Base-by-base conservation (phyloP, 1,140 invertebrate genomes). In the Aphelenchoides avenae region DNA sequence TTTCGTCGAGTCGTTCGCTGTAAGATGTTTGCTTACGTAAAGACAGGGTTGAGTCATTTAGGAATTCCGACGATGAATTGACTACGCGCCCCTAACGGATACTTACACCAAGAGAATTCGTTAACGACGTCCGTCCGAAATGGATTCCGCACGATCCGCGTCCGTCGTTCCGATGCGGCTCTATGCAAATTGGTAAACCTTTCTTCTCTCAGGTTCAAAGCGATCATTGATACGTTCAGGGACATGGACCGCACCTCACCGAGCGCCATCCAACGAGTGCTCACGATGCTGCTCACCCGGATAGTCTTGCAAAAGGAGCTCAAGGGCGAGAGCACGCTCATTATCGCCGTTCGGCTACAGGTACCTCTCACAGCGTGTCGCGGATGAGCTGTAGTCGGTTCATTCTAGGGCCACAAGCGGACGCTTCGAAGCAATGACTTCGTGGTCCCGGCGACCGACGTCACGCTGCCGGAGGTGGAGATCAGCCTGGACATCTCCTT, bases 391-490 rank as follows among this genome's bases (percentile, higher is more conserved):
- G 20, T 42, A 48, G 7, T 61, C 37, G n/a, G 1, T 22, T 1
- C 11, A 13, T 70, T 59, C 39, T 22, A 66, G 67, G 67, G 67
- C 13, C 40, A 64, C 31, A 55, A 60, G 30, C 33, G 67, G 24
- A 70, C 62, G 5, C 49, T 67, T 9, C 66, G 65, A 20, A 56
- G 43, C 13, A 64, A 69, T 58, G 65, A 67, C 31, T 43, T 39
- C 47, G n/a, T 54, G 29, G 24, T 18, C 3, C 15, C 15, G 18
- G 24, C n/a, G 15, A 44, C 18, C 15, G 43, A 18, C 52, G 5
- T 3, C 15, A 15, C n/a, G 27, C 26, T 49, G 13, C 15, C 47
- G 18, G 44, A 61, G 33, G 27, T 64, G 64, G 59, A 64, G 30
- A 62, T 52, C 41, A 22, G 40, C 11, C 41, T 65, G 6, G 63